Percentiles rank a stretch among this genome's conserved stretches.
phyloP scores from a whole-genome alignment of 2,888 invertebrate species.

The Dolichomitus sp. region DNA sequence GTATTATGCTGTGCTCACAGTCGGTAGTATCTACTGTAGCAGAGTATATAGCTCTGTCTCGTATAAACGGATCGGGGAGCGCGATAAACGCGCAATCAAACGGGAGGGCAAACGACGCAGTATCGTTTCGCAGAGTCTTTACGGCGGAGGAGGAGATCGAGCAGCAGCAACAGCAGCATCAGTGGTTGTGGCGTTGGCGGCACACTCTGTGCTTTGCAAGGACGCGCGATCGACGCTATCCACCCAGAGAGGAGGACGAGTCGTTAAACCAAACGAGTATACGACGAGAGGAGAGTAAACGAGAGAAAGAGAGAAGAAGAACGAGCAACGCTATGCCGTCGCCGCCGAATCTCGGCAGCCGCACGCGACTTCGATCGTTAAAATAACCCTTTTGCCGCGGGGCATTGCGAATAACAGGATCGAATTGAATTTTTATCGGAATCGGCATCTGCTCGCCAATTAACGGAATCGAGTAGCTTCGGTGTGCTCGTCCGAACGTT shows the following conservation, averaged over 20 bases:
- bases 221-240: conserved; percentile 60
- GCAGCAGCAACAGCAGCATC: conserved; percentile 55
- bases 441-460: conserved; percentile 66
- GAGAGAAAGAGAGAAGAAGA: conserved; percentile 47
- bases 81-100: conserved; percentile 69
- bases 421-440: conserved; percentile 84
- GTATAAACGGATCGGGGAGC: conserved; percentile 65
- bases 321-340: conserved; percentile 80
- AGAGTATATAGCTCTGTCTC: conserved; percentile 32
- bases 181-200: conserved; percentile 52
- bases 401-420: conserved; percentile 80
- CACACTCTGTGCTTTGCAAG: conserved; percentile 55
- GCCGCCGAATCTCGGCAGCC: conserved; percentile 75
- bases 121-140: conserved; percentile 67
- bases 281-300: conserved; percentile 40
- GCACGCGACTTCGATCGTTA: conserved; percentile 69
- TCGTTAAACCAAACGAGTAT: conserved; percentile 67
- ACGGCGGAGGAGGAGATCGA: conserved; percentile 63
- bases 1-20: not conserved
- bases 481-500: conserved; percentile 35
- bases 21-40: not conserved
- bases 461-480: conserved; percentile 60
- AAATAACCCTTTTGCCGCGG: conserved; percentile 66
- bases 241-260: conserved; percentile 51
- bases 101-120: conserved; percentile 66